Conservation (phyloP, 2,888 invertebrate genomes). For the Stenodema calcarata region DNA sequence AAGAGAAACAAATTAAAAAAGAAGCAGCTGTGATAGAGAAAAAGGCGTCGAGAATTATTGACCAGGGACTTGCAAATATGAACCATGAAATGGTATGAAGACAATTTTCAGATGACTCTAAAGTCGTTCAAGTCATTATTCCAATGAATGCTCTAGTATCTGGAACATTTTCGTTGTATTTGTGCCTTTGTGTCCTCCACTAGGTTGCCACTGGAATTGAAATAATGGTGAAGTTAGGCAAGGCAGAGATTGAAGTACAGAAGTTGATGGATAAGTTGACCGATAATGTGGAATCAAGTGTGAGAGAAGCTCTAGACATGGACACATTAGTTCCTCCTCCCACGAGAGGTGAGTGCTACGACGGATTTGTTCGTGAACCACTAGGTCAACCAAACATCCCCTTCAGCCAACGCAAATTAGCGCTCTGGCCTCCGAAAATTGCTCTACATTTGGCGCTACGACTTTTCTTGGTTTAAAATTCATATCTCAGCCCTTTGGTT, state of each 20-base stretch:
- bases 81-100: conserved; percentile 62
- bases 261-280: conserved; percentile 63
- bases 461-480: too few species aligned
- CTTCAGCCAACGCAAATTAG: not conserved
- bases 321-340: conserved; percentile 58
- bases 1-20: conserved; percentile 73
- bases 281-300: conserved; percentile 62
- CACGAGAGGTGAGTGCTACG: conserved; percentile 38
- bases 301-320: conserved; percentile 64
- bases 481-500: too few species aligned
- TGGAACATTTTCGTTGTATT: not conserved
- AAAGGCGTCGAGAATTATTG: conserved; percentile 79
- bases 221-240: conserved; percentile 68
- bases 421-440: too few species aligned
- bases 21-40: conserved; percentile 78
- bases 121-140: too few species aligned
- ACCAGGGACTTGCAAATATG: conserved; percentile 67
- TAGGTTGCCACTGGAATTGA: conserved; percentile 70
- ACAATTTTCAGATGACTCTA: too few species aligned
- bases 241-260: conserved; percentile 63
- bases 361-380: not conserved
- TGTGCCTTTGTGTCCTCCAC: conserved; percentile 39
- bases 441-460: too few species aligned
- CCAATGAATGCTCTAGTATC: too few species aligned
- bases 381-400: not conserved